phyloP scores from a whole-genome alignment of 2,797 vertebrate genomes.

The Erithacus rubecula region DNA sequence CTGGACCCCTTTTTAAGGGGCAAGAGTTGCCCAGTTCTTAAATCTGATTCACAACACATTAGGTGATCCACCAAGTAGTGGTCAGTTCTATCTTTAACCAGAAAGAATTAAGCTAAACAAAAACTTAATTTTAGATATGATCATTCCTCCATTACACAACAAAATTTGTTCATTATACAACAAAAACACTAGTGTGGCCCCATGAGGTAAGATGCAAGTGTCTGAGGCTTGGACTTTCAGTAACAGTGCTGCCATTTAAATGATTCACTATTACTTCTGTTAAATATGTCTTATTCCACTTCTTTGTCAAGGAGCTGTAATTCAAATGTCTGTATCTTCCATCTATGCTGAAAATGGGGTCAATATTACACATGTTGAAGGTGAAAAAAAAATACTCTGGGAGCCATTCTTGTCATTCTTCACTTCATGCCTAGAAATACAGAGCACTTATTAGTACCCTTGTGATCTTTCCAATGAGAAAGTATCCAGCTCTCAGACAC shows the following conservation, averaged over 20 bases:
- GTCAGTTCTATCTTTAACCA: not conserved
- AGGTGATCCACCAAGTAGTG: not conserved
- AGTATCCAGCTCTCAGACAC: not conserved
- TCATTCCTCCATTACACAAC: not conserved
- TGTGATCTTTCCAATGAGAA: not conserved
- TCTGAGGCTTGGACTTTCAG: not conserved
- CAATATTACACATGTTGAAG: not conserved
- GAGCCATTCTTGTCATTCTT: not conserved
- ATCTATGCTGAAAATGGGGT: not conserved
- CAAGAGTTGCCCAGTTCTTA: not conserved
- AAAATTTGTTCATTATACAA: not conserved
- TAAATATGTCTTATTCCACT: not conserved
- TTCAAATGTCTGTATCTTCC: not conserved
- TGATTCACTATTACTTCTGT: not conserved
- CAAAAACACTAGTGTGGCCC: rapidly evolving
- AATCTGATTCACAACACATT: not conserved
- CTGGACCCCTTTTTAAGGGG: not conserved
- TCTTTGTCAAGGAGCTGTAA: not conserved
- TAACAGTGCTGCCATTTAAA: not conserved
- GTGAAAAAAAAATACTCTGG: not conserved
- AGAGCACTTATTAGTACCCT: not conserved
- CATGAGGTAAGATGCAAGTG: not conserved
- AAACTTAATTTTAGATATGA: not conserved
- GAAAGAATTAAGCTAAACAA: not conserved
- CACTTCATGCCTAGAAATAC: not conserved